phyloP scores from a whole-genome alignment of 2,888 invertebrate genomes.

The Cybosia mesomella region DNA sequence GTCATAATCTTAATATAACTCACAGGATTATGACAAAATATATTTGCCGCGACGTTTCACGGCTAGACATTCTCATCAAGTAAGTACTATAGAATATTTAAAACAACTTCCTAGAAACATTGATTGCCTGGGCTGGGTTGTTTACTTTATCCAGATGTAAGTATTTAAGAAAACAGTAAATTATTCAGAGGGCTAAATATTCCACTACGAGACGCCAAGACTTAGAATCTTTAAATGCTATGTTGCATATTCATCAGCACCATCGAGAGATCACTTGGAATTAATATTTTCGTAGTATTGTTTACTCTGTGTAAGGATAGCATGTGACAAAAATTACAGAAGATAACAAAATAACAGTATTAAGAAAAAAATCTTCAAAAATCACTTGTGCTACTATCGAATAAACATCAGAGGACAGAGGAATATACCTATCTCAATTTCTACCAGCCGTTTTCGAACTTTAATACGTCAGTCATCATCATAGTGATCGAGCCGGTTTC shows the following conservation, averaged over 20 bases:
- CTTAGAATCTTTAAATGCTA: conserved; percentile 20
- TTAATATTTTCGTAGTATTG: conserved; percentile 11
- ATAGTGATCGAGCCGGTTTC: no score
- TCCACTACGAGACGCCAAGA: conserved; percentile 8
- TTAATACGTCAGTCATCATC: no score
- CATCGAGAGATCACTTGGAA: neutral
- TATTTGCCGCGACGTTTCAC: neutral
- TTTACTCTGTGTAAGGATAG: neutral
- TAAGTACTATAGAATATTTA: neutral
- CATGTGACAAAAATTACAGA: neutral
- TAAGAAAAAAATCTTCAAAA: no score
- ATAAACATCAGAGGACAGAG: no score
- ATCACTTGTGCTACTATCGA: no score
- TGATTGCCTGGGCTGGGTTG: neutral
- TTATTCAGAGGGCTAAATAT: conserved; percentile 11
- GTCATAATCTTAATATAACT: neutral
- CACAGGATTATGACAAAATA: neutral
- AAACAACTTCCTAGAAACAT: neutral
- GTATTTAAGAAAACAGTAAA: conserved; percentile 11
- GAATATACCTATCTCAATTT: no score
- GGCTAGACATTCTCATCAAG: neutral
- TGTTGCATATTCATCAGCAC: conserved; percentile 15
- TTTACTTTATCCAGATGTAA: conserved; percentile 13
- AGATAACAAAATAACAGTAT: neutral
- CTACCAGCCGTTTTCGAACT: no score